Base-by-base conservation (phyloP, 2,888 invertebrate genomes). In the Tinea semifulvella region DNA sequence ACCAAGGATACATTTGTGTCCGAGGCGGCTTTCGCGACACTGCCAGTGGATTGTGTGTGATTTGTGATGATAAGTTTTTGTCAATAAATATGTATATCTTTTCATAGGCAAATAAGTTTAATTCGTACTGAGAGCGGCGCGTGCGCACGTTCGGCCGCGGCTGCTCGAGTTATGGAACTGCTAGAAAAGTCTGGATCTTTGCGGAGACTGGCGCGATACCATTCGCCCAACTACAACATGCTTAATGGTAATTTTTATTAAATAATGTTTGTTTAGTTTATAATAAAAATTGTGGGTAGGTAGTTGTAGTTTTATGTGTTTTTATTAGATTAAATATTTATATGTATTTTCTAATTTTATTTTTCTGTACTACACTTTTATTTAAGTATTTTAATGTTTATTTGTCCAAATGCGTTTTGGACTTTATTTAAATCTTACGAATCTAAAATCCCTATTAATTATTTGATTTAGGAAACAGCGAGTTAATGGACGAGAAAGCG, bases 401-500 rank as follows among this genome's bases (percentile, higher is more conserved):
- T 13, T 11, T 22, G 8, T n/a, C n/a, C n/a, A n/a, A n/a, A n/a
- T n/a, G n/a, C n/a, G n/a, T n/a, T n/a, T n/a, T n/a, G n/a, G n/a
- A n/a, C n/a, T n/a, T n/a, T n/a, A n/a, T n/a, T n/a, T n/a, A n/a
- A n/a, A n/a, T n/a, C n/a, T n/a, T n/a, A n/a, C n/a, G n/a, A n/a
- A n/a, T n/a, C n/a, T n/a, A n/a, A n/a, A n/a, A n/a, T n/a, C n/a
- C n/a, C n/a, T n/a, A n/a, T n/a, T n/a, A n/a, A n/a, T n/a, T n/a
- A n/a, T n/a, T n/a, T n/a, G n/a, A n/a, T 17, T 20, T 42, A 43
- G 43, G 43, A 11, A 36, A 18, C 14, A 71, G 68, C 5, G 79
- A 77, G 49, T 83, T 93, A 18, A 88, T 94, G 50, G 97, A 98
- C 62, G 97, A 97, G 74, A 96, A 95, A 68, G 92, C 92, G 52